Evolutionary conservation across 2,797 vertebrate genomes (phyloP), one percentile per base, ranked within the genome.

Genomic region (Lepidocolaptes lacrymiger): DNA sequence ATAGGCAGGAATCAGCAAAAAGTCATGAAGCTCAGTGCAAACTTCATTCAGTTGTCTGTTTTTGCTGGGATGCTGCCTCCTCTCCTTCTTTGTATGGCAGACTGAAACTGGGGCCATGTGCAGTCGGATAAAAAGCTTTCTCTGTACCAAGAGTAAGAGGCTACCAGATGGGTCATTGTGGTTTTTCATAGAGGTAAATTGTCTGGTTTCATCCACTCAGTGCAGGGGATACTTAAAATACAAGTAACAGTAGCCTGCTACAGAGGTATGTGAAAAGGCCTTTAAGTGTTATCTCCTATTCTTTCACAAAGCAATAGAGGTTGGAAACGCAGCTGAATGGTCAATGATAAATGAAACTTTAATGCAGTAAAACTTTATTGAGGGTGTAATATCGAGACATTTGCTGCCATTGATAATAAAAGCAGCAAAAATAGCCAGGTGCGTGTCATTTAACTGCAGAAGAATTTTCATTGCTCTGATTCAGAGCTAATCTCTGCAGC

Each of bases 341-440:
- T 79, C 52, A 80, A 51, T 0, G 0, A 26, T 30, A 87, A 83
- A 32, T 0, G 1, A 85, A 68, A 63, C 54, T 91, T 41, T 5
- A 72, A 49, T 52, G 91, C 62, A 81, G 21, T 94, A 83, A 93
- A 93, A 80, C 46, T 92, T 95, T 88, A 92, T 49, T 93, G 86
- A 74, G 64, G 54, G 23, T 27, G n/a, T 39, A 58, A 32, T 55
- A 91, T 23, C 22, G 15, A 19, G 4, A 26, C 8, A 15, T 61
- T 37, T 55, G 28, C 49, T 44, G 49, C 80, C 64, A 52, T 4
- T 74, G 68, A 61, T 41, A 66, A 68, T 55, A 83, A 85, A 93
- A 61, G 39, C 37, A 39, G 72, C 43, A 83, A 80, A 89, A 91
- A 19, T 17, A 51, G 46, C 23, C 66, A 66, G 79, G 59, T 89